Base-by-base conservation (phyloP, 2,888 invertebrate species). In the Microchrysa polita region DNA sequence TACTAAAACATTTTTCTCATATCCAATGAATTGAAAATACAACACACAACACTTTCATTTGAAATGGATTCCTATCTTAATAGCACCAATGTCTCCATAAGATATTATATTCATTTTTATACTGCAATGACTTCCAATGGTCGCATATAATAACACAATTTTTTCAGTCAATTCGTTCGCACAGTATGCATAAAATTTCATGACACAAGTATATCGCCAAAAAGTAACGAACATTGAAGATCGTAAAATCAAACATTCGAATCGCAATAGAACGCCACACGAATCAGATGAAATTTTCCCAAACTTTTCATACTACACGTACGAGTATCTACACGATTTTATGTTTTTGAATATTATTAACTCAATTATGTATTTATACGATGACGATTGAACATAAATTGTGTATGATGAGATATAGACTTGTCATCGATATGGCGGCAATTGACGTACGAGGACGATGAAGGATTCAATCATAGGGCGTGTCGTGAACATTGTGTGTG, bases 321-420 rank as follows among this genome's bases (percentile, higher is more conserved):
- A n/a, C n/a, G n/a, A n/a, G n/a, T 34, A 34, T 34, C 4, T 55
- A 16, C 55, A 10, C 55, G n/a, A 55, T 22, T 55, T 55, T 55
- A 55, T 18, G 55, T 18, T 10, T n/a, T 22, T 18, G 18, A 18
- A 53, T 27, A 53, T 67, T 67, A 67, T 67, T 48, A 67, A 67
- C 67, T 67, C 67, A 67, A 67, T 67, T 67, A 67, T 67, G 67
- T 67, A 67, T 67, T 67, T 67, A 67, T 67, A 27, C n/a, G n/a
- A n/a, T 23, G 67, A 14, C 23, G 52, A 53, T 52, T 27, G 67
- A 67, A 23, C 27, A 48, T 67, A 52, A 67, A 67, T 67, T 67
- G 42, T 52, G 20, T 22, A 40, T 40, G 67, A 67, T 67, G 67
- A 67, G 52, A 52, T n/a, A n/a, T 52, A 23, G 67, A 52, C 52